Base-by-base conservation (phyloP, 2,888 invertebrate genomes). In the Nematopogon swammerdamellus region DNA sequence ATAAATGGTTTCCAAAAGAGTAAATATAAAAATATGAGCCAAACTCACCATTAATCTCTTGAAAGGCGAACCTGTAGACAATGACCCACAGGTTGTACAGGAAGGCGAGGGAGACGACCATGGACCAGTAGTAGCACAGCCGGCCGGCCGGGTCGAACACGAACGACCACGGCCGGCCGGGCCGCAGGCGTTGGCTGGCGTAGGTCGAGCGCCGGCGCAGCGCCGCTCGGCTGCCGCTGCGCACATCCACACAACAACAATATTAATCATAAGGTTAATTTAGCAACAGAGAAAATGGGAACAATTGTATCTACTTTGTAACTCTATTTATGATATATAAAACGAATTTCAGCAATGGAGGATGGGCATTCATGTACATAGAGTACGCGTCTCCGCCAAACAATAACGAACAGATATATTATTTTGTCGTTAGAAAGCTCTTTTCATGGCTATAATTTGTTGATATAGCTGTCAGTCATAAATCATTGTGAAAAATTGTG, bases 141-240 rank as follows among this genome's bases (percentile, higher is more conserved):
- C 97, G 86, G 56, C 97, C 97, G 58, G 97, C 95, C 19, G 98
- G 98, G 82, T 98, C 98, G 73, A 98, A 98, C 58, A 98, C 96
- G 75, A 97, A 96, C 49, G 96, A 95, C 90, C 94, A 92, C 67
- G 90, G 88, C 54, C 89, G 85, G 14, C 88, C 86, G 36, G 86
- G 76, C 52, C 89, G 84, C 58, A 87, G 76, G 53, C 86, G 73
- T 47, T 84, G 82, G 63, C 82, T 83, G 25, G 79, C 67, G 65
- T 85, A 83, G 54, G 85, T 83, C 50, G 85, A 84, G 51, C 82
- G 74, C 56, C 85, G 72, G 63, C 80, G 81, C 58, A 86, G 63
- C 10, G 70, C 73, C 25, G 63, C 67, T 64, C 77, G 66, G 63
- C 77, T 79, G 53, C 71, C 70, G 57, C 77, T 77, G 67, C 44